These are phyloP conservation scores for Ellobium chinense DNA, from an alignment of 2,888 invertebrate species.

Conservation along the genomic window DNA sequence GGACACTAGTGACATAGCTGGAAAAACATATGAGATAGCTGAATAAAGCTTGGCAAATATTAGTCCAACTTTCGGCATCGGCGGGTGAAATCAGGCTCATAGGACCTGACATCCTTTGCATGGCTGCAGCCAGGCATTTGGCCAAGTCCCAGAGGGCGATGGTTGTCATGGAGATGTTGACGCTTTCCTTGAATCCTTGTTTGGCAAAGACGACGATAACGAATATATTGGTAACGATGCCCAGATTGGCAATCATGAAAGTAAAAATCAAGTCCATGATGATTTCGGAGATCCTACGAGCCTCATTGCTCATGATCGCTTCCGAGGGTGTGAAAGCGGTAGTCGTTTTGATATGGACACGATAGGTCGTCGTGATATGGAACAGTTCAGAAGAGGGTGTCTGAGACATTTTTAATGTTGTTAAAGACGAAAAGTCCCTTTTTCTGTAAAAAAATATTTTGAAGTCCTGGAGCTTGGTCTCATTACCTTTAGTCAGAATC, in stretches of 20 bases:
- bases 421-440: too few relatives aligned
- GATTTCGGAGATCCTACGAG: constrained; percentile 19
- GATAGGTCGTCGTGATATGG: too few relatives aligned
- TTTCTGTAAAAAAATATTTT: too few relatives aligned
- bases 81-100: constrained; percentile 8
- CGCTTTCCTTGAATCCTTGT: constrained; percentile 42
- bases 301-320: background rate
- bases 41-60: constrained; percentile 19
- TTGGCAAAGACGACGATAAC: constrained; percentile 32
- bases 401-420: too few relatives aligned
- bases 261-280: constrained; percentile 20
- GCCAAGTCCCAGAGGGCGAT: constrained; percentile 35
- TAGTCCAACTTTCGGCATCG: constrained; percentile 31
- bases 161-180: constrained; percentile 41
- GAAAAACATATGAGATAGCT: constrained; percentile 39
- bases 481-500: too few relatives aligned
- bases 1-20: constrained; percentile 39
- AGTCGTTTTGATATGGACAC: too few relatives aligned
- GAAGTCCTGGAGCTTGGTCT: too few relatives aligned
- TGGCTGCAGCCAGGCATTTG: constrained; percentile 27
- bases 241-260: constrained; percentile 19
- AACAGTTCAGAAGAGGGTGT: too few relatives aligned
- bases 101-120: constrained; percentile 29
- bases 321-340: constrained; percentile 36
- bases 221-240: constrained; percentile 18